Evolutionary conservation across 2,797 vertebrate species (phyloP), one percentile per base, ranked within the genome.

Genomic region (Falco concolor): DNA sequence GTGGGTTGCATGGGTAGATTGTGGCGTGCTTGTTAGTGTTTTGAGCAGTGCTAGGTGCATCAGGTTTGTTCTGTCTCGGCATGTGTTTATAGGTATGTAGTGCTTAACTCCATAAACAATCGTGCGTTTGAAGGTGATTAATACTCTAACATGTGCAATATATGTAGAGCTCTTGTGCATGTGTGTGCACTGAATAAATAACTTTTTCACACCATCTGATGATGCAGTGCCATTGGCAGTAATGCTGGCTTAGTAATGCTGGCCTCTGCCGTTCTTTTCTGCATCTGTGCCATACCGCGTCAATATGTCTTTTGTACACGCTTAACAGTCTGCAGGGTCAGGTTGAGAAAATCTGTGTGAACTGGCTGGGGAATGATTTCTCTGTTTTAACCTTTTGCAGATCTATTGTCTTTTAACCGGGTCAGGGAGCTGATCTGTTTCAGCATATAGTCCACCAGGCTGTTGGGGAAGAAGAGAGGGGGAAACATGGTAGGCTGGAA

Each of bases 1-100:
- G 95, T 96, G 95, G 94, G 49, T 92, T 94, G 67, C 78, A 79
- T 87, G 86, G 84, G 80, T 90, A 84, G 80, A 63, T 86, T 94
- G 94, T 70, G 95, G 93, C 90, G 89, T 90, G 56, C 86, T 93
- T 87, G 25, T 74, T 93, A 78, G 67, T 95, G 81, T 95, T 96
- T 53, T 53, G 77, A 90, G 68, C 86, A 50, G n/a, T 32, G 42
- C 67, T 64, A 18, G 75, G 72, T 95, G 72, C 81, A 79, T 87
- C 61, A 44, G 54, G 82, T 89, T 54, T 70, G 52, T 67, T 91
- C 42, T 73, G 38, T 9, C 10, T 57, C 82, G 77, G 6, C 11
- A 3, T 54, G 14, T 90, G 54, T 82, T 95, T 89, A 5, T 18
- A 68, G 76, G 23, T 81, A 49, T 1, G 3, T 42, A 53, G 47